phyloP scores from a whole-genome alignment of 2,113 vertebrate species.

The Rana temporaria region DNA sequence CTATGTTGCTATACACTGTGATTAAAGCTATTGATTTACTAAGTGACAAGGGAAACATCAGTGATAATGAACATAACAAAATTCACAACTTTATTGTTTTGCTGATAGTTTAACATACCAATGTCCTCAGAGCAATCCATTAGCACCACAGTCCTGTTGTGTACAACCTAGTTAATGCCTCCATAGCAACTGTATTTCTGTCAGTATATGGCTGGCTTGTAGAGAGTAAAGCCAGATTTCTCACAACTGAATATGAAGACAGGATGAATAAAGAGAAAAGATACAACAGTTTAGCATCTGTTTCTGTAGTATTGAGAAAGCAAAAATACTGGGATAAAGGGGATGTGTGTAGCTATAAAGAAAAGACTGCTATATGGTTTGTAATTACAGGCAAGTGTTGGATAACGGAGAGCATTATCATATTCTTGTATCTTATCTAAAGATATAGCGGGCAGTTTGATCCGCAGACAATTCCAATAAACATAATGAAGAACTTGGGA shows the following conservation, averaged over 20 bases:
- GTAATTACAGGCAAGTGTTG: not conserved
- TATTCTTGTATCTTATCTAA: too few relatives aligned
- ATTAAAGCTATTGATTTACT: constrained; percentile 21
- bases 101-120: not conserved
- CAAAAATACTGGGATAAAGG: not conserved
- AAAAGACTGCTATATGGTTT: not conserved
- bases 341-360: not conserved
- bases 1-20: not conserved
- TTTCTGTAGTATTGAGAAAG: not conserved
- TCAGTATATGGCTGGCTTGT: not conserved
- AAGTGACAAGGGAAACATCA: constrained; percentile 2
- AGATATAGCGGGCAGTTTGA: too few relatives aligned
- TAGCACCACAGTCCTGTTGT: constrained; percentile 14
- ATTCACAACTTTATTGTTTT: not conserved
- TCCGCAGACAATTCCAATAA: too few relatives aligned
- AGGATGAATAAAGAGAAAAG: not conserved
- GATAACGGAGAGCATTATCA: too few relatives aligned
- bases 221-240: not conserved
- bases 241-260: not conserved
- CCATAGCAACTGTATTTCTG: not conserved
- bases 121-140: not conserved
- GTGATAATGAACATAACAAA: not conserved
- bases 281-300: not conserved
- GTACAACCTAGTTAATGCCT: too few relatives aligned
- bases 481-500: too few relatives aligned